Base-by-base conservation (phyloP, 2,113 vertebrate genomes). In the Condylura cristata region DNA sequence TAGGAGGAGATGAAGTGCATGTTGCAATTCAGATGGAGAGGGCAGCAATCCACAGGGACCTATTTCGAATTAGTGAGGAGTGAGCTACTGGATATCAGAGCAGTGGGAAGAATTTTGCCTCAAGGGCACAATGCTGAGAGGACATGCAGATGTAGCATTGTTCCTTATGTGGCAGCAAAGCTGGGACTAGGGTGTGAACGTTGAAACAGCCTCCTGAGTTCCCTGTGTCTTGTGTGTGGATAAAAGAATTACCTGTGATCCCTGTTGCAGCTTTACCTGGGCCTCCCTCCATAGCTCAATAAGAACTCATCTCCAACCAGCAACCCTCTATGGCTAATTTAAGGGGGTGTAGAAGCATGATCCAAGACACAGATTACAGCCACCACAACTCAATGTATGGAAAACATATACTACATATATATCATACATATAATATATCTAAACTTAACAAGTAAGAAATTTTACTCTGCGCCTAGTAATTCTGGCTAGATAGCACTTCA, bases 31-130 rank as follows among this genome's bases (percentile, higher is more conserved):
- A 74, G 71, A 91, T 41, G n/a, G 80, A 95, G 93, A 88, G 71
- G 60, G 56, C 56, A 94, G 81, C 70, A 60, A 17, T 78, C 96
- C 84, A 82, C 4, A 0, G 83, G 90, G 96, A 94, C 83, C 74
- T 72, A 71, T 92, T 96, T 85, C 6, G 26, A 97, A 95, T 85
- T 80, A 96, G 94, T 60, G 79, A 94, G 71, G 83, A 89, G 66
- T 72, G 75, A 94, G 83, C 89, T 16, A 68, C 86, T 7, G 60
- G 91, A 41, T 81, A 63, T 51, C 86, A 53, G n/a, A 86, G 44
- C 34, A 75, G 83, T 46, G 5, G 66, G 85, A 37, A 30, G 88
- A 72, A 56, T 85, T 95, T 74, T 68, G 85, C 94, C 92, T 90
- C 95, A 78, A 94, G 87, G 82, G 89, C 46, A 94, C 94, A 95